A percentile compares a stretch with the other conserved stretches of the same genome.
phyloP scores from a whole-genome alignment of 2,113 vertebrate genomes.

The Abramis brama region DNA sequence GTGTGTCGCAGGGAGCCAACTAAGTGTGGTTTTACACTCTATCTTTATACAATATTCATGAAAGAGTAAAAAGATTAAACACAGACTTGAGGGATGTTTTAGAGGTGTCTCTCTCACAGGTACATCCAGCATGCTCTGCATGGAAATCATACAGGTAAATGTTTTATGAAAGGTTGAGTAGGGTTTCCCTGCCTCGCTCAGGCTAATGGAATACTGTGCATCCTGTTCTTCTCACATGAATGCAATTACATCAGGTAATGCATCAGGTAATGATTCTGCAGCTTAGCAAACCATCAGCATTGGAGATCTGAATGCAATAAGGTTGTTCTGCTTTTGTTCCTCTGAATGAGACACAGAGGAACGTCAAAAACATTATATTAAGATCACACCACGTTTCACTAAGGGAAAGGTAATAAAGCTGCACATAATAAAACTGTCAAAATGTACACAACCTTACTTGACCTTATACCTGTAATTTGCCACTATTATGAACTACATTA shows the following conservation, averaged over 20 bases:
- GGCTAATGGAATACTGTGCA: constrained; percentile 65
- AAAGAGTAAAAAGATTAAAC: constrained; percentile 30
- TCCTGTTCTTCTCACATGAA: constrained; percentile 36
- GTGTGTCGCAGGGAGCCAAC: not conserved
- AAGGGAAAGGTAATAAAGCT: not conserved
- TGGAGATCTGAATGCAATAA: not conserved
- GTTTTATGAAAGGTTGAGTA: constrained; percentile 62
- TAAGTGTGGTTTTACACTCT: not conserved
- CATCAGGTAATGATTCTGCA: not conserved
- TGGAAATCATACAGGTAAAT: constrained; percentile 69
- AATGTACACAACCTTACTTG: not conserved
- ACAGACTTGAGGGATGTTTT: constrained; percentile 18
- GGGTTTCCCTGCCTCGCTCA: constrained; percentile 25
- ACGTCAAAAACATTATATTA: not conserved
- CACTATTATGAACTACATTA: not conserved
- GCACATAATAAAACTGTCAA: not conserved
- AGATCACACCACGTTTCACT: not conserved
- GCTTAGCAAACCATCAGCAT: constrained; percentile 6
- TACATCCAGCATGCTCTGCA: constrained; percentile 45
- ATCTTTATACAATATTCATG: constrained; percentile 28
- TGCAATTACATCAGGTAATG: constrained; percentile 32
- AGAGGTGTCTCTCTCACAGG: constrained; percentile 7
- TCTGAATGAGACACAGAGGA: not conserved
- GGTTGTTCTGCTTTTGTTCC: not conserved
- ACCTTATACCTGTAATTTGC: constrained; percentile 3